Percentiles rank a stretch among this genome's conserved stretches.
Conservation (phyloP, 2,888 invertebrate species). For the Phytoseiulus persimilis region DNA sequence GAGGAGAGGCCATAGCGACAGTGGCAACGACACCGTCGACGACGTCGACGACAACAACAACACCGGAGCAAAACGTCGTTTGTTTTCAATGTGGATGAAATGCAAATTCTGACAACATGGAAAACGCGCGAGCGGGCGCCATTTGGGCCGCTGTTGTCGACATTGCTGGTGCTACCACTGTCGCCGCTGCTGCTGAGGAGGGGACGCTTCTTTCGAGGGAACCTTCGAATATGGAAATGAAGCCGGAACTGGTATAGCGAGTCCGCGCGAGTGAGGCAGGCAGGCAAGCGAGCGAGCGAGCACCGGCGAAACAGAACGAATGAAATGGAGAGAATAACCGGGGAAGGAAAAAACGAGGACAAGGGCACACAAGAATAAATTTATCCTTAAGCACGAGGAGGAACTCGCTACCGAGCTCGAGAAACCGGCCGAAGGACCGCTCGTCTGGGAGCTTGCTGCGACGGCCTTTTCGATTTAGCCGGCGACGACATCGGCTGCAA, state of each 20-base stretch:
- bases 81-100: neutral
- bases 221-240: slow-evolving; percentile 39
- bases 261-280: neutral
- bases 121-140: neutral
- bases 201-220: neutral
- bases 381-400: neutral
- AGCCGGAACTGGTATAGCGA: slow-evolving; percentile 12
- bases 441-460: neutral
- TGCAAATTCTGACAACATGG: slow-evolving; percentile 5
- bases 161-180: neutral
- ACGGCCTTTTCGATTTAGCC: neutral
- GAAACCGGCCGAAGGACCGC: neutral
- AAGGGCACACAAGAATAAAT: neutral
- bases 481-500: too few relatives aligned
- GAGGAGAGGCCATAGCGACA: neutral
- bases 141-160: neutral
- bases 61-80: slow-evolving; percentile 7
- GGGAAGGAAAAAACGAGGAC: neutral
- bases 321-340: neutral
- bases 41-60: slow-evolving; percentile 13
- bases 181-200: neutral
- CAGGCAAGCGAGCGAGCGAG: neutral
- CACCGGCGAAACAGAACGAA: neutral
- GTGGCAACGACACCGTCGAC: neutral
- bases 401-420: neutral